Base-by-base conservation (phyloP, 2,113 vertebrate genomes). In the Forbesichthys agassizii region DNA sequence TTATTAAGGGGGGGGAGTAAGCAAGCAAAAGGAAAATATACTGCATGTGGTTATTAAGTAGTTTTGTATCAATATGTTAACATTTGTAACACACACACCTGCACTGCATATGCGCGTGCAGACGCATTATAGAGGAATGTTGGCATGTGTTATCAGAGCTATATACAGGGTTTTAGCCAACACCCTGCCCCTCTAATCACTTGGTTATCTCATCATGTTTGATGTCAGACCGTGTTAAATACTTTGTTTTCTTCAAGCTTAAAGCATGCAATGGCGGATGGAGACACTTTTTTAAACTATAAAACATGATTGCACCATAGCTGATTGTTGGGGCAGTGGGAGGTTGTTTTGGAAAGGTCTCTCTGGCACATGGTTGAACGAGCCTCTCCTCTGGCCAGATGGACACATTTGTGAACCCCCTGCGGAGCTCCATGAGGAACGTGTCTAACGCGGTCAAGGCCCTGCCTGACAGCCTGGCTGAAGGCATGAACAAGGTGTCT, bases 381-480 rank as follows among this genome's bases (percentile, higher is more conserved):
- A 65, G 1, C 47, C 11, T 42, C 46, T 59, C 33, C 58, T 27
- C 12, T 51, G 6, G 47, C 65, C 90, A 99, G 98, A 98, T 99
- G 93, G 98, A 99, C 89, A 98, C 97, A 33, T 96, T 99, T 93
- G 97, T 99, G 85, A 99, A 99, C 85, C 98, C 98, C 33, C 90
- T 99, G 81, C 95, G 96, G 84, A 99, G 96, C 90, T 99, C 97
- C 88, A 99, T 99, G 96, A 94, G 97, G 88, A 99, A 99, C 63
- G 91, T 99, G 86, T 99, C 98, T 86, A 98, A 98, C 69, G 97
- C 95, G 18, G 98, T 99, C 75, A 99, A 98, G 92, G 93, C 95
- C 48, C 89, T 99, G 82, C 98, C 98, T 60, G 98, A 99, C 93
- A 99, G 96, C 85, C 92, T 99, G 88, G 96, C 96, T 58, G 98